phyloP scores from a whole-genome alignment of 2,888 invertebrate species.

The Acanthosoma haemorrhoidale region DNA sequence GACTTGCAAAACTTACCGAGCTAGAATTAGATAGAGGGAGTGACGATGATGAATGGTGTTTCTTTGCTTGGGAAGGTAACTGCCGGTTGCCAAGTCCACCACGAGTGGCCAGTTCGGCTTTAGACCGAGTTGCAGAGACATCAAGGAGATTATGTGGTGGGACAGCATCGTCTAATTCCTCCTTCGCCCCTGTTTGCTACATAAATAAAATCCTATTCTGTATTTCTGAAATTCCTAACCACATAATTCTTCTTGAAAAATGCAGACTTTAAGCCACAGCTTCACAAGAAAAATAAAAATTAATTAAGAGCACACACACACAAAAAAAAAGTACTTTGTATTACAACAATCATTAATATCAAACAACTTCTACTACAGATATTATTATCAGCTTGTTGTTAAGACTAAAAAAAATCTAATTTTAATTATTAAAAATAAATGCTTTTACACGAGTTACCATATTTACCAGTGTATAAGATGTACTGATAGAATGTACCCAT shows the following conservation, averaged over 20 bases:
- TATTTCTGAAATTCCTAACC: background rate
- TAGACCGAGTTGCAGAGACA: conserved; percentile 74
- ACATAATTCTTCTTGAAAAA: background rate
- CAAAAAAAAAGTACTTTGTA: too few relatives aligned
- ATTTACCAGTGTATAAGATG: too few relatives aligned
- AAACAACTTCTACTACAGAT: too few relatives aligned
- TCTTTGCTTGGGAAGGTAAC: conserved; percentile 50
- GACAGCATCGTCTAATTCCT: conserved; percentile 80
- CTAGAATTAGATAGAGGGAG: conserved; percentile 58
- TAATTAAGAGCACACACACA: too few relatives aligned
- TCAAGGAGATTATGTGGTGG: conserved; percentile 83
- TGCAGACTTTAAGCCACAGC: too few relatives aligned
- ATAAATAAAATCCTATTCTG: conserved; percentile 14
- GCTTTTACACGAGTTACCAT: too few relatives aligned
- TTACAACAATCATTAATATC: too few relatives aligned
- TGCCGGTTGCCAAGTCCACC: conserved; percentile 70
- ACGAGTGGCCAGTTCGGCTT: conserved; percentile 73
- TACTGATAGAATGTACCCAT: too few relatives aligned
- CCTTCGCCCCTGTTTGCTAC: conserved; percentile 41
- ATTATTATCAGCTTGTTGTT: too few relatives aligned
- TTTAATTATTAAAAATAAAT: too few relatives aligned
- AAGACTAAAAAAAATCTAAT: too few relatives aligned
- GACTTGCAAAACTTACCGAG: conserved; percentile 49
- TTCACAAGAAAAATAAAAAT: too few relatives aligned
- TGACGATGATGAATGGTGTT: conserved; percentile 44